phyloP scores from a whole-genome alignment of 2,113 vertebrate species.

The Phocoena sinus region DNA sequence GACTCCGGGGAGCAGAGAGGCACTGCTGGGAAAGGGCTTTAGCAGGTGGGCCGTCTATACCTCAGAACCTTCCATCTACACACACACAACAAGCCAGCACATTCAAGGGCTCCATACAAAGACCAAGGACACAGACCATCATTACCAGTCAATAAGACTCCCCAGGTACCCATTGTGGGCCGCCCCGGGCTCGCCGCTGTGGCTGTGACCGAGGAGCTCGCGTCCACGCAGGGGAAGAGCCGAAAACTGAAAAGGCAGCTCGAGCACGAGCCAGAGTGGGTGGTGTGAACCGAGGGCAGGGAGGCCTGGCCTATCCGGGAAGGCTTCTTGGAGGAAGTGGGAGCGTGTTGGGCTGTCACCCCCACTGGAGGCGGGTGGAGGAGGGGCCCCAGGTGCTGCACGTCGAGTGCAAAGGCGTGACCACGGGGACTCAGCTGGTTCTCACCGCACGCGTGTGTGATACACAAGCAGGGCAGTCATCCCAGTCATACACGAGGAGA shows the following conservation, averaged over 20 bases:
- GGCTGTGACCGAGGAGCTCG: not conserved
- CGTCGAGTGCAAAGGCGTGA: not conserved
- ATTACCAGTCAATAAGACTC: not conserved
- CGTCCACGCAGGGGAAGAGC: not conserved
- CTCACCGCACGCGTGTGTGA: not conserved
- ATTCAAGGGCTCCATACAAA: not conserved
- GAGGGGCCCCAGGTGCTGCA: not conserved
- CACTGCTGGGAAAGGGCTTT: not conserved
- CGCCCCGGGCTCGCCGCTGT: accelerated
- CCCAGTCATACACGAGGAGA: not conserved
- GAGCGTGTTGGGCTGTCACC: not conserved
- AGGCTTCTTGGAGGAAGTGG: not conserved
- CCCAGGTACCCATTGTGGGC: not conserved
- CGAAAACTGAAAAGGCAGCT: not conserved
- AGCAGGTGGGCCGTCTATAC: not conserved
- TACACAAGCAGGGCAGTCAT: not conserved
- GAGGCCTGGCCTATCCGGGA: not conserved
- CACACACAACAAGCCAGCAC: not conserved
- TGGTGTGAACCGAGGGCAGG: not conserved
- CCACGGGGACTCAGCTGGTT: not conserved
- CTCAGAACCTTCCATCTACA: not conserved
- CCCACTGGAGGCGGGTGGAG: not conserved
- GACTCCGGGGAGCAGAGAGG: not conserved
- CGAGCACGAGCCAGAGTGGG: accelerated
- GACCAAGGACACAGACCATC: not conserved